Evolutionary conservation across 1,140 invertebrate species (phyloP).

Genomic region (Patella vulgata): DNA sequence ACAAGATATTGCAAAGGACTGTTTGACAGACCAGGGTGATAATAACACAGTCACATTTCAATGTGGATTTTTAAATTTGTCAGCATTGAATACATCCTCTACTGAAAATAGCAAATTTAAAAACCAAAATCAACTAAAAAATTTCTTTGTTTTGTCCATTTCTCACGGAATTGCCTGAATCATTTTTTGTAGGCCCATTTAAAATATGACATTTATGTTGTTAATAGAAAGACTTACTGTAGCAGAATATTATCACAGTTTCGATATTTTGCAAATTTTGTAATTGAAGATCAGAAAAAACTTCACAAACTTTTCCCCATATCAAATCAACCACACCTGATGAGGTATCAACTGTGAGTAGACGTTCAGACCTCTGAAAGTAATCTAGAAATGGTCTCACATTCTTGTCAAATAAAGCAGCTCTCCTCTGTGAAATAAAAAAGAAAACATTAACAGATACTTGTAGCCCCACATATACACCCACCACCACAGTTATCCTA

Average conservation of each 20-base stretch:
- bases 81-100: too few species aligned
- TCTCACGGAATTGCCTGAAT: too few species aligned
- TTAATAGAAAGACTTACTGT: slow-evolving; percentile 19
- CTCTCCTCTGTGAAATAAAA: slow-evolving; percentile 46
- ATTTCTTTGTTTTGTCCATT: too few species aligned
- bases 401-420: slow-evolving; percentile 49
- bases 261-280: slow-evolving; percentile 35
- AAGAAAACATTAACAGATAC: slow-evolving; percentile 8
- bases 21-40: too few species aligned
- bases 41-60: too few species aligned
- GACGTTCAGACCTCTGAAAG: slow-evolving; percentile 42
- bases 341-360: slow-evolving; percentile 53
- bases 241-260: slow-evolving; percentile 51
- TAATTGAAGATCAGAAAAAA: slow-evolving; percentile 45
- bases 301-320: slow-evolving; percentile 43
- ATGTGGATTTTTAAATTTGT: too few species aligned
- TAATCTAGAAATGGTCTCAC: slow-evolving; percentile 48
- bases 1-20: too few species aligned
- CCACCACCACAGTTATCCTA: background rate
- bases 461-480: background rate
- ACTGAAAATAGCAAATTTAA: too few species aligned
- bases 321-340: slow-evolving; percentile 44
- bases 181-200: too few species aligned
- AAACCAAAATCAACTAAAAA: too few species aligned
- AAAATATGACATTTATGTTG: too few species aligned